phyloP scores from a whole-genome alignment of 2,797 vertebrate genomes.

The Falco peregrinus region DNA sequence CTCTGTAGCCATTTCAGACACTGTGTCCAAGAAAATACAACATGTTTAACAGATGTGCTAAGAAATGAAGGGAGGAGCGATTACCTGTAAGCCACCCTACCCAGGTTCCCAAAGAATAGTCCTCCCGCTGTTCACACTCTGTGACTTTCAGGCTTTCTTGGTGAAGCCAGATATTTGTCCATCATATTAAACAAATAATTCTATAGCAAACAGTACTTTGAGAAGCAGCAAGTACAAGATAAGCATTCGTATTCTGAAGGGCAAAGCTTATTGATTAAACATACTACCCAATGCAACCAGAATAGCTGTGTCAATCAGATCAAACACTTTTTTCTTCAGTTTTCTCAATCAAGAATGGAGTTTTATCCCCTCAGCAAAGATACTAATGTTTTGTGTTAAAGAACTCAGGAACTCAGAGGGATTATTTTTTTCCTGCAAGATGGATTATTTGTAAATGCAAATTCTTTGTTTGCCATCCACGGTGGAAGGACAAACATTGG shows the following conservation, averaged over 20 bases:
- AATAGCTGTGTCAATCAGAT: constrained; percentile 7
- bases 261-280: constrained; percentile 42
- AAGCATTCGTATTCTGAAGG: constrained; percentile 6
- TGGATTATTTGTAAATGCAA: constrained; percentile 24
- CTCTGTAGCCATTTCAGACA: neutral
- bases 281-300: neutral
- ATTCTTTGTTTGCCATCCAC: neutral
- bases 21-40: neutral
- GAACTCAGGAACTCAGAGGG: neutral
- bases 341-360: neutral
- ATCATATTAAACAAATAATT: neutral
- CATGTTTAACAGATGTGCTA: neutral
- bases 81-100: neutral
- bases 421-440: neutral
- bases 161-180: neutral
- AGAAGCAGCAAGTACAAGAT: neutral
- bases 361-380: constrained; percentile 20
- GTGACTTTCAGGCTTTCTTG: neutral
- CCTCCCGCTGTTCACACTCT: neutral
- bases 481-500: neutral
- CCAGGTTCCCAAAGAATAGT: neutral
- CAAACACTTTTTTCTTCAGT: neutral
- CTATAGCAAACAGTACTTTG: neutral
- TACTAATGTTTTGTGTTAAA: neutral
- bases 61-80: neutral